Conservation (phyloP, 2,888 invertebrate species). For the Panorpa germanica region DNA sequence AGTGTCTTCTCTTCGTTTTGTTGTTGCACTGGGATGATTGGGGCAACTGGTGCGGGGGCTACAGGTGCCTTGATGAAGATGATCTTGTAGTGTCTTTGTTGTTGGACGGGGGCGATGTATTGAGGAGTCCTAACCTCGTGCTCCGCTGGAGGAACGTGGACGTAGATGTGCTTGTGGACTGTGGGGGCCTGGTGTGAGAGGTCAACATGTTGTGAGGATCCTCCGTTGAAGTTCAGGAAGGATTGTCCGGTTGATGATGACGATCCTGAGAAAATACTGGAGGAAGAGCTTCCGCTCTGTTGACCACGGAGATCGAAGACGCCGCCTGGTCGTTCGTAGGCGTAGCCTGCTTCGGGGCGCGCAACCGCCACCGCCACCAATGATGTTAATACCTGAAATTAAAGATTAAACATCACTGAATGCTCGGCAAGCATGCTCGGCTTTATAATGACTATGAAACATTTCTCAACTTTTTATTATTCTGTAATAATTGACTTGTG, state of each 20-base stretch:
- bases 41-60: slow-evolving; percentile 29
- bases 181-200: slow-evolving; percentile 4
- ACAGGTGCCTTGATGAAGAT: slow-evolving; percentile 48
- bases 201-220: neutral
- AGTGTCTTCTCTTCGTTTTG: slow-evolving; percentile 67
- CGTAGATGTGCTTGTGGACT: slow-evolving; percentile 20
- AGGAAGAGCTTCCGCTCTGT: slow-evolving; percentile 21
- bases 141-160: slow-evolving; percentile 22
- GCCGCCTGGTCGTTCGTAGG: slow-evolving; percentile 19
- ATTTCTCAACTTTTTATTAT: too few relatives aligned
- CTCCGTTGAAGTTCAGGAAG: too few relatives aligned
- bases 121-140: slow-evolving; percentile 18
- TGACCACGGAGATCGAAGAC: slow-evolving; percentile 26
- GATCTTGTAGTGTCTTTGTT: slow-evolving; percentile 54
- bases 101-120: slow-evolving; percentile 20
- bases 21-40: slow-evolving; percentile 59
- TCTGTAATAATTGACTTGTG: too few relatives aligned
- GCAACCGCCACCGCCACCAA: slow-evolving; percentile 14
- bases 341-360: slow-evolving; percentile 18
- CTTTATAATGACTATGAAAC: too few relatives aligned
- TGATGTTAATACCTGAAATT: slow-evolving; percentile 13
- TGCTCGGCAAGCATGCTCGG: too few relatives aligned
- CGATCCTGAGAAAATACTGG: slow-evolving; percentile 18
- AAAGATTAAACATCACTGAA: too few relatives aligned
- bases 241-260: too few relatives aligned